Evolutionary conservation across 2,113 vertebrate species (phyloP), one percentile per base, ranked within the genome.

Genomic region (Rhineura floridana): DNA sequence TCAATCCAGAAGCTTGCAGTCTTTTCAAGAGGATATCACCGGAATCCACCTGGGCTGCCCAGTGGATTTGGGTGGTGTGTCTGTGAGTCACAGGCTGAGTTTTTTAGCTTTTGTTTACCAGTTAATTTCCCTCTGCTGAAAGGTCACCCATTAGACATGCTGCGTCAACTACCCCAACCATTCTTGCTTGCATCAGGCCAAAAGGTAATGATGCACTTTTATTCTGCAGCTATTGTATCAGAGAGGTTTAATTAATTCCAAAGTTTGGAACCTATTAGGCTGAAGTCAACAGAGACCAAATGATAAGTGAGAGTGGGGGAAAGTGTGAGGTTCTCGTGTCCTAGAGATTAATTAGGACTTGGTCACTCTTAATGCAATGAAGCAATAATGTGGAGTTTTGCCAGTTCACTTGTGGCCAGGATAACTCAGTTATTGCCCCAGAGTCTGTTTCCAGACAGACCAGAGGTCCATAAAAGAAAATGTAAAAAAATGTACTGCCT

Each of bases 181-280:
- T 13, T 42, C 15, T 13, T 30, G 44, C 48, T 82, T 63, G 69
- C 44, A 50, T 19, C n/a, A 67, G 59, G 72, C 81, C 87, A 83
- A 67, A 82, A 88, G 59, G 25, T 83, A 65, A 83, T 50, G 63
- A 76, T 50, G 62, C 33, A 76, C 42, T 70, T 65, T 65, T 46
- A 48, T 30, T 76, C 25, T 19, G 65, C 48, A 69, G 67, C 28
- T 75, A 73, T 89, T 84, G 46, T 72, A 50, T 12, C 55, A 81
- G 15, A 75, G 69, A 73, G 17, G 70, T 44, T 81, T 62, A 81
- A 89, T 89, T 89, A 85, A 89, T 85, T 89, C 39, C 77, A 85
- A 85, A 86, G 36, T 70, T 81, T 46, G 33, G 69, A 81, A 86
- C 44, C 76, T 75, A 89, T 85, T 85, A 73, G 59, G 23, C 75